Evolutionary conservation across 2,888 invertebrate species (phyloP).

Genomic region (Eristalis arbustorum): DNA sequence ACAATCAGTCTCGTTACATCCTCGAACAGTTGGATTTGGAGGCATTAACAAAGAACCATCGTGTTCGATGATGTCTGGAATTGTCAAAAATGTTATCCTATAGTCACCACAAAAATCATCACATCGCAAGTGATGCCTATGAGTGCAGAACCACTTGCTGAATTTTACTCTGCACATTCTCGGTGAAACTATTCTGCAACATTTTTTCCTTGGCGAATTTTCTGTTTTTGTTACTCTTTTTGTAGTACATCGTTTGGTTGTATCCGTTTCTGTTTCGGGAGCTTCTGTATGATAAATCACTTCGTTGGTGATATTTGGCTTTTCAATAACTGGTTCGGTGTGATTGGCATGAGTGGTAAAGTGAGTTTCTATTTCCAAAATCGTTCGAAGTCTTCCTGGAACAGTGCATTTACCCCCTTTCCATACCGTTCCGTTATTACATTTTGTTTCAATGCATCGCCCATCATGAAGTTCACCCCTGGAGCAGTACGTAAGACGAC

Average conservation of each 20-base stretch:
- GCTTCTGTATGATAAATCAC: slow-evolving; percentile 23
- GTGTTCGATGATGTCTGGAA: slow-evolving; percentile 34
- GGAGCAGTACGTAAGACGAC: slow-evolving; percentile 40
- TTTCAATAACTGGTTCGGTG: slow-evolving; percentile 24
- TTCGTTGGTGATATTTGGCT: slow-evolving; percentile 1
- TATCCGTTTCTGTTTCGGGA: background rate
- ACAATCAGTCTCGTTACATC: background rate
- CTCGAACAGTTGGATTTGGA: slow-evolving; percentile 34
- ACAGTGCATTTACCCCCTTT: slow-evolving; percentile 27
- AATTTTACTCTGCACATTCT: slow-evolving; percentile 57
- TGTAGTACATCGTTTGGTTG: background rate
- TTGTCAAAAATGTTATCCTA: slow-evolving; percentile 44
- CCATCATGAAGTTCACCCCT: slow-evolving; percentile 33
- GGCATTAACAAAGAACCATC: slow-evolving; percentile 47
- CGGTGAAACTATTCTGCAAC: slow-evolving; percentile 65
- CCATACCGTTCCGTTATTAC: slow-evolving; percentile 51
- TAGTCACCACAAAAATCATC: slow-evolving; percentile 51
- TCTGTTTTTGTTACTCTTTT: slow-evolving; percentile 1
- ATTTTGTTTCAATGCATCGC: slow-evolving; percentile 48
- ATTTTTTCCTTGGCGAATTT: slow-evolving; percentile 18
- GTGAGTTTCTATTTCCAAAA: slow-evolving; percentile 48
- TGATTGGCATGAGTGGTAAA: slow-evolving; percentile 20
- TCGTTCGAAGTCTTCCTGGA: slow-evolving; percentile 45
- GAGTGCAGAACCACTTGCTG: slow-evolving; percentile 59
- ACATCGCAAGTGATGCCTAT: slow-evolving; percentile 62